phyloP scores from a whole-genome alignment of 2,888 invertebrate species.

The Celastrina argiolus region DNA sequence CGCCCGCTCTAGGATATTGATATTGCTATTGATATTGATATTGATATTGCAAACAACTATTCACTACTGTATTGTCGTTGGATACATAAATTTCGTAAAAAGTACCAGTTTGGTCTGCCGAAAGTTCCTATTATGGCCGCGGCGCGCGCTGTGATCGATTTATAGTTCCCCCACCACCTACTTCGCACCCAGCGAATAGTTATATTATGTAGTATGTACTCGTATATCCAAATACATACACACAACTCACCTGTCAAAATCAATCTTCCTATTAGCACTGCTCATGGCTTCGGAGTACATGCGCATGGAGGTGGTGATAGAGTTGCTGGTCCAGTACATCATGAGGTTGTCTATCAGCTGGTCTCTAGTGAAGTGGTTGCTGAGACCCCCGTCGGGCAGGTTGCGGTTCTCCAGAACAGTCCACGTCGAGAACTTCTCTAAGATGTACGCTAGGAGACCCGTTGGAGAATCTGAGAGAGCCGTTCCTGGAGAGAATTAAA shows the following conservation, averaged over 20 bases:
- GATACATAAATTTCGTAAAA: no score
- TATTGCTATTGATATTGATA: no score
- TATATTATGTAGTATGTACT: no score
- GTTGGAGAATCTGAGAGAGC: conserved; percentile 84
- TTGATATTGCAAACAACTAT: no score
- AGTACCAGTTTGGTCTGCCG: no score
- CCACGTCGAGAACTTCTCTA: conserved; percentile 92
- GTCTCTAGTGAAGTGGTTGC: conserved; percentile 80
- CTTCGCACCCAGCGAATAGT: no score
- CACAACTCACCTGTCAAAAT: conserved; percentile 52
- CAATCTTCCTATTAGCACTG: conserved; percentile 28
- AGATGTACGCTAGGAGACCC: conserved; percentile 88
- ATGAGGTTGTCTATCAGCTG: conserved; percentile 86
- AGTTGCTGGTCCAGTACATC: conserved; percentile 87
- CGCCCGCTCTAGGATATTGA: no score
- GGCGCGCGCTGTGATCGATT: no score
- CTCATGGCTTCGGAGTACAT: conserved; percentile 81
- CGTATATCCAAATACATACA: no score
- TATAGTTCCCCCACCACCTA: no score
- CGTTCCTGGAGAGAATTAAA: conserved; percentile 41
- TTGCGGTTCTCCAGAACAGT: conserved; percentile 69
- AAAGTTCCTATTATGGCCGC: no score
- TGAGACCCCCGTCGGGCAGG: conserved; percentile 83
- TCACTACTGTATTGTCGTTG: no score
- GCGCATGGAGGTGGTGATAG: conserved; percentile 85